Percentiles rank a stretch among this genome's conserved stretches.
These are phyloP conservation scores for Brachionus sp. DNA, from an alignment of 1,140 invertebrate genomes.

Conservation along the genomic window DNA sequence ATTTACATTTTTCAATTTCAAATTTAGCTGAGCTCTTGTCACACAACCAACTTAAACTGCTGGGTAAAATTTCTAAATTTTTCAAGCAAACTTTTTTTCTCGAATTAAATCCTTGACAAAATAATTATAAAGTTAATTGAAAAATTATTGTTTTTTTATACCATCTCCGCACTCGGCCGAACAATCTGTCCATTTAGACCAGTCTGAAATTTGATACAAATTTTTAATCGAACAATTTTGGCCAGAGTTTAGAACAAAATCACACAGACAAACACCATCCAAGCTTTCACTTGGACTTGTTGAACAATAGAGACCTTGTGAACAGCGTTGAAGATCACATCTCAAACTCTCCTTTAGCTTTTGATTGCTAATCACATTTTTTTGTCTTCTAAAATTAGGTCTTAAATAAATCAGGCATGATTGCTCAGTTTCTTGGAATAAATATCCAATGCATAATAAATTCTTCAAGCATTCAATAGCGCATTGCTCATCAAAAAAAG, in stretches of 20 bases:
- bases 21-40: background rate
- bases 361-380: background rate
- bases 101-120: background rate
- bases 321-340: conserved; percentile 5
- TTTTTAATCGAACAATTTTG: background rate
- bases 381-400: conserved; percentile 10
- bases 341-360: background rate
- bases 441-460: background rate
- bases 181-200: conserved; percentile 72
- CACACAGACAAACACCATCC: conserved; percentile 10
- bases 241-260: background rate
- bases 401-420: background rate
- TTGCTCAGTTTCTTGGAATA: background rate
- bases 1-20: conserved; percentile 13
- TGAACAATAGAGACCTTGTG: conserved; percentile 12
- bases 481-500: conserved; percentile 41
- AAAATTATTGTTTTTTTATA: conserved; percentile 67
- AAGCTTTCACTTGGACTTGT: no score
- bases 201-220: conserved; percentile 59
- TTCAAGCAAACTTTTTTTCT: background rate
- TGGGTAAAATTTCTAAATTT: background rate
- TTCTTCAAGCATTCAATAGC: conserved; percentile 44
- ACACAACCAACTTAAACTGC: background rate
- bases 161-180: conserved; percentile 84
- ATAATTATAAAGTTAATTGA: background rate